Evolutionary conservation across 2,113 vertebrate species (phyloP).

Genomic region (Amia ocellicauda): DNA sequence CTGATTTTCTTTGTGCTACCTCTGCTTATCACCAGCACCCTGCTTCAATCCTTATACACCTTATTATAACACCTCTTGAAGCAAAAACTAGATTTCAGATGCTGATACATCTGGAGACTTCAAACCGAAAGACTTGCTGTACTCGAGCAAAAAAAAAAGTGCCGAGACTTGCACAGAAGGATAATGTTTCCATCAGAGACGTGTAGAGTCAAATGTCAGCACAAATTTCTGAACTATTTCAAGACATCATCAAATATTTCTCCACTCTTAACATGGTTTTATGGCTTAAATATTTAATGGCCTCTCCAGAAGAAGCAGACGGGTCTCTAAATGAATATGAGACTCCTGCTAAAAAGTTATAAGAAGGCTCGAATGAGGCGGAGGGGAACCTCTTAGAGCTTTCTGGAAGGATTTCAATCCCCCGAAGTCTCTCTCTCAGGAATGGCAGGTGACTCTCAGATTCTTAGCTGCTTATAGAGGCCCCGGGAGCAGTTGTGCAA

Average conservation of each 20-base stretch:
- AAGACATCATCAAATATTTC: neutral
- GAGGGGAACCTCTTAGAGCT: neutral
- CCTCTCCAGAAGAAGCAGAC: neutral
- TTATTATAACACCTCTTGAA: too few relatives aligned
- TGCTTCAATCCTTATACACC: too few relatives aligned
- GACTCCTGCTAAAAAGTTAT: neutral
- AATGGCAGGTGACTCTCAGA: neutral
- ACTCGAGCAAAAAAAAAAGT: too few relatives aligned
- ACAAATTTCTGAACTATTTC: neutral
- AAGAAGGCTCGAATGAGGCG: neutral
- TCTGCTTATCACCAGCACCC: too few relatives aligned
- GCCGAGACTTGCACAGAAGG: neutral
- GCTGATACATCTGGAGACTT: too few relatives aligned
- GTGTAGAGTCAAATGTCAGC: neutral
- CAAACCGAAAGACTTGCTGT: too few relatives aligned
- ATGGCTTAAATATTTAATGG: neutral
- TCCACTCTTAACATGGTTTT: neutral
- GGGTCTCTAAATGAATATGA: neutral
- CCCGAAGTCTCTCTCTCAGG: neutral
- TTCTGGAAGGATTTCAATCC: neutral
- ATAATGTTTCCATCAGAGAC: neutral
- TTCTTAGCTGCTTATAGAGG: neutral
- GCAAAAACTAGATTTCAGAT: too few relatives aligned
- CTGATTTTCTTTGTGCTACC: too few relatives aligned
- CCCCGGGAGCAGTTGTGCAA: neutral